Evolutionary conservation across 1,140 invertebrate species (phyloP).

Genomic region (Drosophila sulfurigaster): DNA sequence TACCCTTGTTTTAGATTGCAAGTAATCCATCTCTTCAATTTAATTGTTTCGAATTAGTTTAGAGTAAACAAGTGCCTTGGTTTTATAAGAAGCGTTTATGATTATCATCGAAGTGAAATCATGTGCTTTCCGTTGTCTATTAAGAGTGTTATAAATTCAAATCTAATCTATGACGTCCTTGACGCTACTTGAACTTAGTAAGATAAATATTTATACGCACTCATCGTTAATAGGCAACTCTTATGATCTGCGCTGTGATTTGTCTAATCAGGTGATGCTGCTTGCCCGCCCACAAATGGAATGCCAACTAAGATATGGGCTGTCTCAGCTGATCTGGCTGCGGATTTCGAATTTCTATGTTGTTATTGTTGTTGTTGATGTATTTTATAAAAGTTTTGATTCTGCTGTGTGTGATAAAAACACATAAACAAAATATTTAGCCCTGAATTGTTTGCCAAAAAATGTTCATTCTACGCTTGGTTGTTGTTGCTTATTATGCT

Average conservation of each 20-base stretch:
- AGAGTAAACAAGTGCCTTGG: too few species aligned
- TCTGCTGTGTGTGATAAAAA: conserved; percentile 63
- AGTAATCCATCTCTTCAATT: too few species aligned
- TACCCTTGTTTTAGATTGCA: too few species aligned
- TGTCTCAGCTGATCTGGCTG: conserved; percentile 10
- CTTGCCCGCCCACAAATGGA: conserved; percentile 15
- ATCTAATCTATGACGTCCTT: conserved; percentile 4
- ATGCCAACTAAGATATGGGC: conserved; percentile 4
- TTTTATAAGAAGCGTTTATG: too few species aligned
- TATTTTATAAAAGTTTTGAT: conserved; percentile 33
- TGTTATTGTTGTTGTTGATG: conserved; percentile 32
- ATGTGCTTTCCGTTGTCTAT: neutral
- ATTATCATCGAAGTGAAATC: neutral
- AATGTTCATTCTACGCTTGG: conserved; percentile 66
- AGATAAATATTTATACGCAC: conserved; percentile 43
- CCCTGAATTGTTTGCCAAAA: conserved; percentile 83
- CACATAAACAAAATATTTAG: conserved; percentile 81
- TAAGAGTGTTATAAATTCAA: neutral
- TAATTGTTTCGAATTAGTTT: too few species aligned
- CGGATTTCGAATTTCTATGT: conserved; percentile 4
- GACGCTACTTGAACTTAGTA: conserved; percentile 2
- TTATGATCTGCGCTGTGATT: conserved; percentile 29
- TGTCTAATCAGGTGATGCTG: conserved; percentile 50
- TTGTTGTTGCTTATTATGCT: conserved; percentile 59
- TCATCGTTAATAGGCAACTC: conserved; percentile 22